Evolutionary conservation across 2,797 vertebrate genomes (phyloP).

Genomic region (Enteromius treurensis): DNA sequence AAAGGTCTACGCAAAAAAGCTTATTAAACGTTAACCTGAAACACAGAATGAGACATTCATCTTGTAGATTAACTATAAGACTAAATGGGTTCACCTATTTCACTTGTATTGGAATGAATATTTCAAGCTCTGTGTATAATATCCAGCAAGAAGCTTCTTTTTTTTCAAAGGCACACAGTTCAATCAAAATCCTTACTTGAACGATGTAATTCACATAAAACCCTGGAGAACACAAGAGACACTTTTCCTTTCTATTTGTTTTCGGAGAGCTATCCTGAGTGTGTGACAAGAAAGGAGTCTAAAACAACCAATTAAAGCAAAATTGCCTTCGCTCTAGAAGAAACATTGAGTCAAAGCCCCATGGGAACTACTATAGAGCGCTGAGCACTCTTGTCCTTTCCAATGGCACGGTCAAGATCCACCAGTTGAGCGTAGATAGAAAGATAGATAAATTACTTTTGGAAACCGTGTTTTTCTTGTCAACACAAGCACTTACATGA

Average conservation of each 20-base stretch:
- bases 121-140: slow-evolving; percentile 3
- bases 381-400: slow-evolving; percentile 73
- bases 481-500: slow-evolving; percentile 75
- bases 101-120: background rate
- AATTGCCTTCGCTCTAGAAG: slow-evolving; percentile 60
- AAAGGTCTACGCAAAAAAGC: background rate
- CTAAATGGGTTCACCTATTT: background rate
- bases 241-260: slow-evolving; percentile 53
- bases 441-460: slow-evolving; percentile 77
- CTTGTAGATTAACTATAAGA: background rate
- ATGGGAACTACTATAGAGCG: slow-evolving; percentile 65
- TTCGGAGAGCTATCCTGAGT: slow-evolving; percentile 47
- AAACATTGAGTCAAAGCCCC: slow-evolving; percentile 67
- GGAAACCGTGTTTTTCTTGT: slow-evolving; percentile 74
- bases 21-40: background rate
- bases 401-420: slow-evolving; percentile 70
- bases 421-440: slow-evolving; percentile 59
- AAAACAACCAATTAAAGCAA: slow-evolving; percentile 70
- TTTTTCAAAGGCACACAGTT: slow-evolving; percentile 21
- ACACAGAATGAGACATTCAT: background rate
- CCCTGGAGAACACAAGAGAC: slow-evolving; percentile 46
- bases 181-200: slow-evolving; percentile 47
- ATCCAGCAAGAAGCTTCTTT: background rate
- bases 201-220: slow-evolving; percentile 41
- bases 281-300: slow-evolving; percentile 61